phyloP scores from a whole-genome alignment of 2,797 vertebrate genomes.

The Falco novaeseelandiae region DNA sequence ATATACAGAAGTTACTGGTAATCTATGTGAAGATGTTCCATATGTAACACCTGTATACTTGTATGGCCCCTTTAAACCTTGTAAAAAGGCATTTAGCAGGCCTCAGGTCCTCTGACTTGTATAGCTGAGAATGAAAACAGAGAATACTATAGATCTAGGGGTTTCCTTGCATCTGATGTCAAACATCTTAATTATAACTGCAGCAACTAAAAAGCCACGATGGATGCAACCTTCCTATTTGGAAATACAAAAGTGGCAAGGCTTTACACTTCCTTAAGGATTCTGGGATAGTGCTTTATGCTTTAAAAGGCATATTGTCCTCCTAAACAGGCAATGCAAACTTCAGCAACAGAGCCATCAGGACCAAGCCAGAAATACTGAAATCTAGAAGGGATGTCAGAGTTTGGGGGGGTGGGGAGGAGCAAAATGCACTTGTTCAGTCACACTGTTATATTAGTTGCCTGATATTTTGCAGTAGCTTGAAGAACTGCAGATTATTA shows the following conservation, averaged over 20 bases:
- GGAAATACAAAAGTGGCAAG: not conserved
- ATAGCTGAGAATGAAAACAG: not conserved
- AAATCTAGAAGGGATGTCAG: not conserved
- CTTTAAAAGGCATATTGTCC: not conserved
- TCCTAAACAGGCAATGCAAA: not conserved
- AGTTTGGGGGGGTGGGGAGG: not conserved
- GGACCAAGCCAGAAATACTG: not conserved
- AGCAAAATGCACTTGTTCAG: not conserved
- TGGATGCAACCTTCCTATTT: not conserved
- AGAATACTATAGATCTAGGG: not conserved
- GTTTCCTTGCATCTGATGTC: not conserved
- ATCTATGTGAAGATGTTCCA: not conserved
- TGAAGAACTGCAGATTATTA: not conserved
- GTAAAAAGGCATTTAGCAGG: not conserved
- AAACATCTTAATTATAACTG: not conserved
- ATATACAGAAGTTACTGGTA: not conserved
- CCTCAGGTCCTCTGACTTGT: not conserved
- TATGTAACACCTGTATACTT: not conserved
- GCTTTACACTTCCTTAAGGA: not conserved
- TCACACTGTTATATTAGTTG: not conserved
- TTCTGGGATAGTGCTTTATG: not conserved
- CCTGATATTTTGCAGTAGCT: not conserved
- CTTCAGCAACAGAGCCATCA: not conserved
- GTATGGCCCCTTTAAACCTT: not conserved
- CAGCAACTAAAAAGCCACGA: not conserved